phyloP scores from a whole-genome alignment of 2,797 vertebrate species.

The Tangara arthus region DNA sequence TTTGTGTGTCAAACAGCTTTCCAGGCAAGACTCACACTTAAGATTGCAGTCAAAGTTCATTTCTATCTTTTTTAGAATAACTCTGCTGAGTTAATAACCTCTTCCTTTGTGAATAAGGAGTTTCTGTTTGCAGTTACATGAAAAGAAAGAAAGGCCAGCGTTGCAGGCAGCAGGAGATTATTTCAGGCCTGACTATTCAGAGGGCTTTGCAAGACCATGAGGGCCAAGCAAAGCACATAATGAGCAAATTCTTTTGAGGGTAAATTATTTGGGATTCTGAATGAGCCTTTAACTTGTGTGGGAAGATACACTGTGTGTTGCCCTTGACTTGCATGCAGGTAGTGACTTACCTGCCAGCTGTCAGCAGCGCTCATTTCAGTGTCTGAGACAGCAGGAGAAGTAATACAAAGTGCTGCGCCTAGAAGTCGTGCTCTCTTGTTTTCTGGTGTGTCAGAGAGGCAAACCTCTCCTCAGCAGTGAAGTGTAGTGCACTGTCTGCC shows the following conservation, averaged over 20 bases:
- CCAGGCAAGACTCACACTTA: neutral
- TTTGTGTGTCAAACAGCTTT: neutral
- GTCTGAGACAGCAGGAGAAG: neutral
- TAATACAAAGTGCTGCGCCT: neutral
- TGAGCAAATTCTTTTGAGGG: constrained; percentile 61
- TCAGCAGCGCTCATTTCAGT: neutral
- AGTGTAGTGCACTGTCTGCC: neutral
- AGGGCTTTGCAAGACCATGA: constrained; percentile 43
- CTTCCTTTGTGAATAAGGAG: constrained; percentile 67
- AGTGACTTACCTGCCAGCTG: neutral
- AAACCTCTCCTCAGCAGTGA: neutral
- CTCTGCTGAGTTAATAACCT: constrained; percentile 63
- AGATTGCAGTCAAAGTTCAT: constrained; percentile 31
- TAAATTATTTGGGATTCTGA: constrained; percentile 67
- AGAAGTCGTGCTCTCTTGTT: neutral
- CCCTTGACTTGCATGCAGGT: neutral
- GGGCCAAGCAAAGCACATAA: constrained; percentile 52
- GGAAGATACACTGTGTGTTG: neutral
- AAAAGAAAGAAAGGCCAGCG: constrained; percentile 50
- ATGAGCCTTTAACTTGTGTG: neutral
- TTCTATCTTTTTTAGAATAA: constrained; percentile 45
- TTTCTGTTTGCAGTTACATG: constrained; percentile 67
- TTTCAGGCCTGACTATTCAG: constrained; percentile 59
- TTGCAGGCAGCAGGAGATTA: constrained; percentile 64
- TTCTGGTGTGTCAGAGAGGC: neutral